These are phyloP conservation scores for Sycophaga agraensis DNA, from an alignment of 1,140 invertebrate genomes.

Conservation along the genomic window DNA sequence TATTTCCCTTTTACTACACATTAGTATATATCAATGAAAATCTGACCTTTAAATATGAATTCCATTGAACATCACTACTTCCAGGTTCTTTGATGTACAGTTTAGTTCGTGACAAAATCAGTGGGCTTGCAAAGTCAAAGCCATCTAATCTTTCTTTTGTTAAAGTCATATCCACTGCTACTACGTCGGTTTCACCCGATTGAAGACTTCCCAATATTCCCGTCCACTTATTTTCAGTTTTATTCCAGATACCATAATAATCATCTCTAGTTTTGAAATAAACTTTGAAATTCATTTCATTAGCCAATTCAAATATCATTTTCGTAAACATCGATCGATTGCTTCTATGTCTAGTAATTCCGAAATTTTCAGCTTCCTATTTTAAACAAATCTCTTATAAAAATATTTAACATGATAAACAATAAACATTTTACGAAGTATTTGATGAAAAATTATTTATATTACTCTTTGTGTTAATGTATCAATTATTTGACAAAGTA, in stretches of 20 bases:
- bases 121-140: slow-evolving; percentile 42
- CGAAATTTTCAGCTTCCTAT: no score
- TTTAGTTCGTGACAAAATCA: slow-evolving; percentile 32
- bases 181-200: slow-evolving; percentile 33
- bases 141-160: slow-evolving; percentile 31
- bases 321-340: slow-evolving; percentile 28
- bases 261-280: neutral
- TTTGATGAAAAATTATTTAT: no score
- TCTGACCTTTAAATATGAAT: slow-evolving; percentile 38
- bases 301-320: slow-evolving; percentile 35
- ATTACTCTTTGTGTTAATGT: no score
- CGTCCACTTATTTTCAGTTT: slow-evolving; percentile 32
- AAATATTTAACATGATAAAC: no score
- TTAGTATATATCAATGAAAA: neutral
- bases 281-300: slow-evolving; percentile 38
- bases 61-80: slow-evolving; percentile 34
- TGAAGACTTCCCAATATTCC: slow-evolving; percentile 38
- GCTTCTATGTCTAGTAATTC: no score
- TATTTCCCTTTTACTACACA: neutral
- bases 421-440: no score
- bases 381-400: no score
- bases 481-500: no score
- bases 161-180: slow-evolving; percentile 39
- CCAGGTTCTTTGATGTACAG: slow-evolving; percentile 36
- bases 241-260: slow-evolving; percentile 33